Conservation (phyloP, 2,113 vertebrate genomes). For the Pagrus major region DNA sequence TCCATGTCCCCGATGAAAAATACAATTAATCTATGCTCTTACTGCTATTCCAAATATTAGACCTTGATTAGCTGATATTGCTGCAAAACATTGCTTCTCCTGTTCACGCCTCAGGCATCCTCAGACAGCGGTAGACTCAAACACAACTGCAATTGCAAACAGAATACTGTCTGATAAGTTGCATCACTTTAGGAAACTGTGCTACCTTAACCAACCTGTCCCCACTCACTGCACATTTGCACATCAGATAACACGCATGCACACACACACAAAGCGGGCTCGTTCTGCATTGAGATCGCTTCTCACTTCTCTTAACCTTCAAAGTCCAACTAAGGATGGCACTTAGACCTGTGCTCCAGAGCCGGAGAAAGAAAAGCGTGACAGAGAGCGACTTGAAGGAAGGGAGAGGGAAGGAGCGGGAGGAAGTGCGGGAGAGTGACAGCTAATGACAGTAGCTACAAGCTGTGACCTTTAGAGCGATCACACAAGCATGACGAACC, state of each 20-base stretch:
- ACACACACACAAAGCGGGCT: slow-evolving; percentile 9
- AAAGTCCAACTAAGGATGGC: slow-evolving; percentile 76
- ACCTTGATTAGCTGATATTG: slow-evolving; percentile 47
- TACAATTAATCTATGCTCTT: slow-evolving; percentile 38
- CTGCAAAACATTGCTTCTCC: slow-evolving; percentile 38
- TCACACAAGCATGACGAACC: slow-evolving; percentile 84
- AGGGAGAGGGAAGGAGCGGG: slow-evolving; percentile 58
- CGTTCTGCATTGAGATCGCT: slow-evolving; percentile 54
- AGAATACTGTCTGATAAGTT: slow-evolving; percentile 48
- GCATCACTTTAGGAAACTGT: slow-evolving; percentile 50
- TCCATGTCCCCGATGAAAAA: slow-evolving; percentile 42
- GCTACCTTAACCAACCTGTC: slow-evolving; percentile 39
- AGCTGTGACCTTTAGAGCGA: slow-evolving; percentile 85
- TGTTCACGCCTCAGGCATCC: slow-evolving; percentile 38
- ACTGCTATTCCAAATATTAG: slow-evolving; percentile 34
- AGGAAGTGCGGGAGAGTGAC: slow-evolving; percentile 79
- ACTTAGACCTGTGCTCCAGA: slow-evolving; percentile 79
- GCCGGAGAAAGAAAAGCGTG: slow-evolving; percentile 71
- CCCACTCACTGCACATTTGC: slow-evolving; percentile 21
- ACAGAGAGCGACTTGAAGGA: slow-evolving; percentile 73
- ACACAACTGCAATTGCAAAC: slow-evolving; percentile 57
- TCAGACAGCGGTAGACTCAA: slow-evolving; percentile 22
- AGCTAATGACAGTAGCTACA: slow-evolving; percentile 87
- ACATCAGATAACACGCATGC: slow-evolving; percentile 36
- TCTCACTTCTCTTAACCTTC: slow-evolving; percentile 78